Evolutionary conservation across 2,888 invertebrate species (phyloP).

Genomic region (Sarcophaga subvicina): DNA sequence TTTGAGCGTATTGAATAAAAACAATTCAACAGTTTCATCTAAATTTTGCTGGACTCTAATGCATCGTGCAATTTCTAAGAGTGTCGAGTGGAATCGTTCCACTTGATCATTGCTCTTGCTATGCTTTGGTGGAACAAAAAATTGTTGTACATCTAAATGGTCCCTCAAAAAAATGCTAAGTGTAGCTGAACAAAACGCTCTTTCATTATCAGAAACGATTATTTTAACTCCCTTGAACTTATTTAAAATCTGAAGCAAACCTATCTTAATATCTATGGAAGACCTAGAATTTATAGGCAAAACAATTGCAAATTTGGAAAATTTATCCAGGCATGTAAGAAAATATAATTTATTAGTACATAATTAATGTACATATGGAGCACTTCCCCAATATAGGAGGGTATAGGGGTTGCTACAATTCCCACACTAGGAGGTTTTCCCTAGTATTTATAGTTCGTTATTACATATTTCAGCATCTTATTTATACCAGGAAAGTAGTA

Average conservation of each 20-base stretch:
- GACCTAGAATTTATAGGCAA: no score
- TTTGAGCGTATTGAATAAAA: no score
- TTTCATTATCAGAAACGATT: background rate
- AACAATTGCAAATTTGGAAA: constrained; percentile 16
- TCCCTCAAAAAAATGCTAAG: constrained; percentile 17
- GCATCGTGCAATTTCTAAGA: no score
- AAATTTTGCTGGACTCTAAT: no score
- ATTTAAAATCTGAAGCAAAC: constrained; percentile 24
- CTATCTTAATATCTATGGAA: constrained; percentile 11
- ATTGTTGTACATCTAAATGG: background rate
- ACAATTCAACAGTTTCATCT: no score
- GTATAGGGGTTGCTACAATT: background rate
- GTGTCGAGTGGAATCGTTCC: constrained; percentile 26
- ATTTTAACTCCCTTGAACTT: constrained; percentile 14
- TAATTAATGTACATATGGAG: background rate
- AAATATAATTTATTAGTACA: background rate
- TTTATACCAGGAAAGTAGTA: background rate
- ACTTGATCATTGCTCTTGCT: constrained; percentile 40
- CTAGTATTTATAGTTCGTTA: background rate
- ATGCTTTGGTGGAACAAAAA: background rate
- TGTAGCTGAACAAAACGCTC: background rate
- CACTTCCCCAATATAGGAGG: background rate
- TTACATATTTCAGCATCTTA: background rate
- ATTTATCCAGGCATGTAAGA: background rate
- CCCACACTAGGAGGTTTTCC: background rate